Evolutionary conservation across 2,888 invertebrate species (phyloP).

Genomic region (Ochropleura plecta): DNA sequence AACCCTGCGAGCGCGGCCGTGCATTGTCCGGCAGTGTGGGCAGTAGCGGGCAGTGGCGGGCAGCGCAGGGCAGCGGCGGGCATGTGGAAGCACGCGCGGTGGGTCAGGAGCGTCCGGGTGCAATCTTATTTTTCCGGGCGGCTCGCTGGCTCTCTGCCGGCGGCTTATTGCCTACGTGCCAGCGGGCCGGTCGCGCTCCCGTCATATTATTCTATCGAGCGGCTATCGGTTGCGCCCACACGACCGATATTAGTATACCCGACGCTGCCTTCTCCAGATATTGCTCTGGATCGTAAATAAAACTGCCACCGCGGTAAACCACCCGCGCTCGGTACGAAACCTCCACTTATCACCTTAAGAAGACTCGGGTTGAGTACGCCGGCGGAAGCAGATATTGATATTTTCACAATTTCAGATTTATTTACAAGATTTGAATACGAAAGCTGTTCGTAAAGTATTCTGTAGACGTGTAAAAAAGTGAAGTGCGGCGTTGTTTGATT

Average conservation of each 20-base stretch:
- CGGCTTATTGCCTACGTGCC: constrained; percentile 90
- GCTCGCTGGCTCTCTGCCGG: constrained; percentile 85
- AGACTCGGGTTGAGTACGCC: constrained; percentile 58
- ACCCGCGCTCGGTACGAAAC: constrained; percentile 69
- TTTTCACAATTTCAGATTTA: constrained; percentile 50
- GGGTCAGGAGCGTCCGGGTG: constrained; percentile 77
- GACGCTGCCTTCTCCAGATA: constrained; percentile 86
- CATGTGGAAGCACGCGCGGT: constrained; percentile 80
- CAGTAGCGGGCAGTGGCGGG: constrained; percentile 35
- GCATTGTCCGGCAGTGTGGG: constrained; percentile 48
- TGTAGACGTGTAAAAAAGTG: constrained; percentile 25
- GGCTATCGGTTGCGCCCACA: constrained; percentile 87
- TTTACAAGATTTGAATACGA: constrained; percentile 30
- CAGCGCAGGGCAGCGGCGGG: constrained; percentile 58
- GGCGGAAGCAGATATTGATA: constrained; percentile 45
- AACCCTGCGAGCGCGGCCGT: constrained; percentile 38
- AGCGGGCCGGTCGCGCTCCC: constrained; percentile 82
- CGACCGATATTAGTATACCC: constrained; percentile 88
- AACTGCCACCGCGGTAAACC: constrained; percentile 78
- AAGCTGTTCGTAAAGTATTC: constrained; percentile 24
- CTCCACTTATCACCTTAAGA: constrained; percentile 79
- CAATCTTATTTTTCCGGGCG: constrained; percentile 89
- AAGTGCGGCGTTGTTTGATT: constrained; percentile 29
- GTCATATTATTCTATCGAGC: constrained; percentile 90
- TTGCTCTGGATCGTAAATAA: constrained; percentile 87